Percentiles rank a stretch among this genome's conserved stretches.
Conservation (phyloP, 2,797 vertebrate genomes). For the Hephaestus fuliginosus region DNA sequence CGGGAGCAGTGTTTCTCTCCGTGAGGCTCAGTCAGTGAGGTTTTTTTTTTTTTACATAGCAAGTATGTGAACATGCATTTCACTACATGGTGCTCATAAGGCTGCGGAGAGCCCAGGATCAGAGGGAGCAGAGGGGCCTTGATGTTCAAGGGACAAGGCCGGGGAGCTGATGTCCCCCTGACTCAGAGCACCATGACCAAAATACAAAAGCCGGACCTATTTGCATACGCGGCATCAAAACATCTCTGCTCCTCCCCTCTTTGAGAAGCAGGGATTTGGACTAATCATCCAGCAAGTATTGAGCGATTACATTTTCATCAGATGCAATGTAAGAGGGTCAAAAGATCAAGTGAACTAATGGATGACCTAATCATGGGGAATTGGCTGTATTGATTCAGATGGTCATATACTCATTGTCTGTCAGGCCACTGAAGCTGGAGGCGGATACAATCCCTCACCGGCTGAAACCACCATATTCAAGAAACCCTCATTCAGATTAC, state of each 20-base stretch:
- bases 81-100: conserved; percentile 45
- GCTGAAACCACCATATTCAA: conserved; percentile 66
- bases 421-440: conserved; percentile 54
- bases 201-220: conserved; percentile 62
- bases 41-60: conserved; percentile 7
- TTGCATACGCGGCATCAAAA: conserved; percentile 72
- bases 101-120: conserved; percentile 61
- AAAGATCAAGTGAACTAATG: conserved; percentile 83
- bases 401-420: conserved; percentile 77
- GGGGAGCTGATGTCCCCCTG: conserved; percentile 37
- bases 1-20: conserved; percentile 22
- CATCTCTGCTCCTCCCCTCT: conserved; percentile 30
- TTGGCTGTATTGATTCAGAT: conserved; percentile 77
- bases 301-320: conserved; percentile 80
- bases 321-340: conserved; percentile 70
- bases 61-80: conserved; percentile 41
- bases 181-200: conserved; percentile 55
- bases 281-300: conserved; percentile 72
- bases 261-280: conserved; percentile 56
- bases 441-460: conserved; percentile 62
- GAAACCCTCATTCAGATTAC: conserved; percentile 77
- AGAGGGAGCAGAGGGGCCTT: conserved; percentile 70
- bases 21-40: background rate
- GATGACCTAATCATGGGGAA: conserved; percentile 81
- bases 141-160: conserved; percentile 74